Base-by-base conservation (phyloP, 2,888 invertebrate genomes). In the Hydrotaea diabolus region DNA sequence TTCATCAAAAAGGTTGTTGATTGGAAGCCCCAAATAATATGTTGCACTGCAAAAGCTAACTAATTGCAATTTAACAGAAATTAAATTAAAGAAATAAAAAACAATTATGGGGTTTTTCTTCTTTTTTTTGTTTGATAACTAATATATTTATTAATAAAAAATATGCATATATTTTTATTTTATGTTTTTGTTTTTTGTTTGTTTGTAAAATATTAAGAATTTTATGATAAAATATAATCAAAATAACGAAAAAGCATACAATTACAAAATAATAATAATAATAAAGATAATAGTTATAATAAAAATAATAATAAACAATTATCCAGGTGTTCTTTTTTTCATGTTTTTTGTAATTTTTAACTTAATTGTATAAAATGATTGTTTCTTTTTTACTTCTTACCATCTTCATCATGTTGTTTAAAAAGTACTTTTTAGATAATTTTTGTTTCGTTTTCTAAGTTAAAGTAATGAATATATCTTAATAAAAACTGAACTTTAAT, bases 81-180 rank as follows among this genome's bases (percentile, higher is more conserved):
- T 31, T 80, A 85, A 76, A 86, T 69, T 83, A 82, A 86, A 80
- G 83, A 87, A 79, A 64, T 0, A 89, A 88, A 82, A 86, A 80
- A 43, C 19, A 75, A 77, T 79, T n/a, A 17, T n/a, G 9, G 17
- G 3, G 15, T 62, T 3, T 39, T 39, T 39, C 43, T 49, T 36
- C 66, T 59, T 69, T 57, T 39, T 43, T 49, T 76, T 83, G 78
- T 86, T 82, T 86, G 89, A 87, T 88, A 91, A 89, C 89, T 91
- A 90, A 91, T 90, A 90, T 91, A 90, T 90, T 89, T 87, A 88
- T 90, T 89, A 86, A 90, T 91, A 90, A 88, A 90, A 89, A 90
- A 89, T 85, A 85, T 85, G 87, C 86, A 83, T 88, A 85, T 87
- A 86, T 87, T 78, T 87, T 87, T 87, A 86, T 87, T 83, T 87